Evolutionary conservation across 1,140 invertebrate genomes (phyloP).

Genomic region (Manduca sexta): DNA sequence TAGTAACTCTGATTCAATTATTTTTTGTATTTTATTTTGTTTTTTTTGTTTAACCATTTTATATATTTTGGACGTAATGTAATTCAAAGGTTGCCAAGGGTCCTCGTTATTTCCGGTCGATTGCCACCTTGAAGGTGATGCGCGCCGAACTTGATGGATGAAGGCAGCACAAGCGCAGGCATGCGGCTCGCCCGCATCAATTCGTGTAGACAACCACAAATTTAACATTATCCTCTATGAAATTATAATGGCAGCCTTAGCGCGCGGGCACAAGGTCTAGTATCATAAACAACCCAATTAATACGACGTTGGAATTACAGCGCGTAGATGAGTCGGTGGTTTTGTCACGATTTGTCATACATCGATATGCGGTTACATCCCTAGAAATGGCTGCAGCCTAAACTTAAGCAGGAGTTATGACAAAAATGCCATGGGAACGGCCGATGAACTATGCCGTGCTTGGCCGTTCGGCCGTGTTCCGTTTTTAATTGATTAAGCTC

Average conservation of each 20-base stretch:
- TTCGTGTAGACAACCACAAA: conserved; percentile 33
- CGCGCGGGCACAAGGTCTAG: conserved; percentile 15
- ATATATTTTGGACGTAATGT: too few species aligned
- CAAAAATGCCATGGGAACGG: conserved; percentile 50
- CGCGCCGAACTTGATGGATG: conserved; percentile 67
- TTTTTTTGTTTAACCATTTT: too few species aligned
- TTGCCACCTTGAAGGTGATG: conserved; percentile 61
- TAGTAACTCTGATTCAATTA: too few species aligned
- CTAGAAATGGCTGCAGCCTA: conserved; percentile 27
- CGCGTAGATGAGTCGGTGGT: conserved; percentile 62
- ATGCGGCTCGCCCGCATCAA: conserved; percentile 51
- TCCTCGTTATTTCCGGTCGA: conserved; percentile 53
- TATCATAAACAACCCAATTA: conserved; percentile 7
- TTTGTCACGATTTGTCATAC: conserved; percentile 70
- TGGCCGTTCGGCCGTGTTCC: conserved; percentile 11
- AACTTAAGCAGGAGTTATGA: conserved; percentile 51
- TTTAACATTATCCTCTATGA: conserved; percentile 16
- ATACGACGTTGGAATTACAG: background rate
- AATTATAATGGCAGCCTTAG: conserved; percentile 9
- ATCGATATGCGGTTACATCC: conserved; percentile 50
- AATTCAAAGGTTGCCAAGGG: conserved; percentile 24
- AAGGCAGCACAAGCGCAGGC: conserved; percentile 44
- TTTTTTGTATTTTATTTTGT: too few species aligned
- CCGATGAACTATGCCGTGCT: conserved; percentile 22
- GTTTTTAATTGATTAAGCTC: conserved; percentile 37